These are phyloP conservation scores for Hypselothyrea guttata DNA, from an alignment of 2,888 invertebrate genomes.

Conservation along the genomic window DNA sequence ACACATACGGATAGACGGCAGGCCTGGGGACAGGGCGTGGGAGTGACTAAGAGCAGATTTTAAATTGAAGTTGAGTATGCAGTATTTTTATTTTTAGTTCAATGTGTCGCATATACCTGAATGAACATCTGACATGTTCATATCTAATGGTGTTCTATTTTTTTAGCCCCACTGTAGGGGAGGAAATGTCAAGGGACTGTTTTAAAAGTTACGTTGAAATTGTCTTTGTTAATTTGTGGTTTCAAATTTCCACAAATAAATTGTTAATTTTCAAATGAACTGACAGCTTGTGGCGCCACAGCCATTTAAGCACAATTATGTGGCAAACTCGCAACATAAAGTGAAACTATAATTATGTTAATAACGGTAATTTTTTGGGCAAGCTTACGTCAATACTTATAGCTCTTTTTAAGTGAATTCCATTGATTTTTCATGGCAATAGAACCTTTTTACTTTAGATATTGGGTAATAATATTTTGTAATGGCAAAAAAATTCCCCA, in stretches of 20 bases:
- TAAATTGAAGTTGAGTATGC: background rate
- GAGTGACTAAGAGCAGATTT: slow-evolving; percentile 25
- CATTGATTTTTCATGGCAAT: no score
- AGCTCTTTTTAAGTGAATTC: no score
- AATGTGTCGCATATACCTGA: slow-evolving; percentile 31
- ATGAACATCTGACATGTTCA: slow-evolving; percentile 30
- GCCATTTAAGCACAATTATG: background rate
- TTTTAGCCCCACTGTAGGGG: no score
- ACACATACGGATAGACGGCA: slow-evolving; percentile 12
- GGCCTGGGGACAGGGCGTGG: slow-evolving; percentile 35
- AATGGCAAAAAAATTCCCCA: no score
- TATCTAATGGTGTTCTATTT: slow-evolving; percentile 8
- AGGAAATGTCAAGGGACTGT: slow-evolving; percentile 9
- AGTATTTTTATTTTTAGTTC: slow-evolving; percentile 34
- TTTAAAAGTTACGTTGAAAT: slow-evolving; percentile 5
- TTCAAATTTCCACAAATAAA: slow-evolving; percentile 4
- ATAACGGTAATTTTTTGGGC: no score
- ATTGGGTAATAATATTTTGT: no score
- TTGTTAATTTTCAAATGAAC: slow-evolving; percentile 15
- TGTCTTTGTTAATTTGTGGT: slow-evolving; percentile 23
- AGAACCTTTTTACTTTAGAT: no score
- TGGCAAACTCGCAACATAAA: background rate
- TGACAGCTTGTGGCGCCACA: slow-evolving; percentile 21
- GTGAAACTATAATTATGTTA: no score
- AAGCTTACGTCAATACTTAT: no score